Evolutionary conservation across 1,140 invertebrate species (phyloP).

Genomic region (Drosophila ohnishii): DNA sequence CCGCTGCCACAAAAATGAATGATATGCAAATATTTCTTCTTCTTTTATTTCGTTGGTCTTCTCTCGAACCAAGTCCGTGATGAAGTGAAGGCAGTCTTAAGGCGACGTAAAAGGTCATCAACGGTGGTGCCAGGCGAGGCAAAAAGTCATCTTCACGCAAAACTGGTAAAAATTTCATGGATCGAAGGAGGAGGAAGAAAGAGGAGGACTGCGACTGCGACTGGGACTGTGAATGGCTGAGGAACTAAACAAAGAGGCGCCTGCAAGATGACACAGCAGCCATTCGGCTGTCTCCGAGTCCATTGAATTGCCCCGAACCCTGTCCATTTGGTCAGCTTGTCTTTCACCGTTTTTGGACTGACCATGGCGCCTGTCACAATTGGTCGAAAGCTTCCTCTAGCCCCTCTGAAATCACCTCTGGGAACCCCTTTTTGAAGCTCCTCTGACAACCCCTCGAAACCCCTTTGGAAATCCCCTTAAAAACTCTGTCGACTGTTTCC

Average conservation of each 20-base stretch:
- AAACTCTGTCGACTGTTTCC: conserved; percentile 19
- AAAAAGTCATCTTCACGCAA: conserved; percentile 67
- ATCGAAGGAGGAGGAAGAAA: neutral
- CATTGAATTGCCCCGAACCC: conserved; percentile 6
- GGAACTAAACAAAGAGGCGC: conserved; percentile 65
- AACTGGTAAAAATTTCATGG: conserved; percentile 32
- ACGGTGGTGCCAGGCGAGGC: conserved; percentile 40
- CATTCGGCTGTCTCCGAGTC: conserved; percentile 25
- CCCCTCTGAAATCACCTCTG: neutral
- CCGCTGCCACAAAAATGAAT: conserved; percentile 52
- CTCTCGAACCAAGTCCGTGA: conserved; percentile 29
- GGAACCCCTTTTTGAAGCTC: neutral
- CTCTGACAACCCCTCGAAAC: neutral
- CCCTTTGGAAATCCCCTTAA: neutral
- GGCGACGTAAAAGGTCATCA: conserved; percentile 76
- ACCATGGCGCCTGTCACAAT: conserved; percentile 67
- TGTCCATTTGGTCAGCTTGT: conserved; percentile 46
- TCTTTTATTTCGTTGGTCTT: conserved; percentile 16
- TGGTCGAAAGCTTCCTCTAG: conserved; percentile 4
- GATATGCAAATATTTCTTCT: conserved; percentile 67
- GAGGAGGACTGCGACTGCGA: conserved; percentile 1
- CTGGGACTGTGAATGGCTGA: neutral
- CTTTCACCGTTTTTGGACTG: conserved; percentile 67
- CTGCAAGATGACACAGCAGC: conserved; percentile 72
- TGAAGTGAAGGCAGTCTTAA: conserved; percentile 67